Percentiles rank a stretch among this genome's conserved stretches.
Evolutionary conservation across 2,888 invertebrate species (phyloP).

Genomic region (Fragum sueziense): DNA sequence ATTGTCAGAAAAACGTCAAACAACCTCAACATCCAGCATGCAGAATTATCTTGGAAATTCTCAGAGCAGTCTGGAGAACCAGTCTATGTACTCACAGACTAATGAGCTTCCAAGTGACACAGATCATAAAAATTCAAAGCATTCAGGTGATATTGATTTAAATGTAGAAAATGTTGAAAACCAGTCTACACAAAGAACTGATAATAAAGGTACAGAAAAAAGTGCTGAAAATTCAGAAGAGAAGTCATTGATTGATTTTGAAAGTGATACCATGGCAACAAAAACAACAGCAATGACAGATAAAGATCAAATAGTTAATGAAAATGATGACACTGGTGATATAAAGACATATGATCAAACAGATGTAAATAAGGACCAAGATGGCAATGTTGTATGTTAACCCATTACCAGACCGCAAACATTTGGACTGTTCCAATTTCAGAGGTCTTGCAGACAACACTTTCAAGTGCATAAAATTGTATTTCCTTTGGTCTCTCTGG

Average conservation of each 20-base stretch:
- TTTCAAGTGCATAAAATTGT: too few species aligned
- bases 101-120: constrained; percentile 33
- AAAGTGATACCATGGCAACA: background rate
- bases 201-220: background rate
- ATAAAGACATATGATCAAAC: background rate
- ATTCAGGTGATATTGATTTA: constrained; percentile 28
- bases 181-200: background rate
- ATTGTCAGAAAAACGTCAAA: constrained; percentile 46
- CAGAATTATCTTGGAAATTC: constrained; percentile 71
- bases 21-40: constrained; percentile 70
- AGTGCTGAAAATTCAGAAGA: constrained; percentile 1
- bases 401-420: background rate
- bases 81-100: constrained; percentile 39
- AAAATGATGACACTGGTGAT: background rate
- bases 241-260: constrained; percentile 34
- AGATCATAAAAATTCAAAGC: constrained; percentile 25
- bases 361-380: background rate
- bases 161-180: background rate
- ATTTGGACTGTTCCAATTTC: background rate
- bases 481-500: too few species aligned
- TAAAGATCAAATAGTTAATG: background rate
- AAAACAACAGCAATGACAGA: background rate
- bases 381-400: constrained; percentile 36
- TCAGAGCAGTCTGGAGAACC: constrained; percentile 54
- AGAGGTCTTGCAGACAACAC: background rate